Base-by-base conservation (phyloP, 2,797 vertebrate genomes). In the Australoheros facetus region DNA sequence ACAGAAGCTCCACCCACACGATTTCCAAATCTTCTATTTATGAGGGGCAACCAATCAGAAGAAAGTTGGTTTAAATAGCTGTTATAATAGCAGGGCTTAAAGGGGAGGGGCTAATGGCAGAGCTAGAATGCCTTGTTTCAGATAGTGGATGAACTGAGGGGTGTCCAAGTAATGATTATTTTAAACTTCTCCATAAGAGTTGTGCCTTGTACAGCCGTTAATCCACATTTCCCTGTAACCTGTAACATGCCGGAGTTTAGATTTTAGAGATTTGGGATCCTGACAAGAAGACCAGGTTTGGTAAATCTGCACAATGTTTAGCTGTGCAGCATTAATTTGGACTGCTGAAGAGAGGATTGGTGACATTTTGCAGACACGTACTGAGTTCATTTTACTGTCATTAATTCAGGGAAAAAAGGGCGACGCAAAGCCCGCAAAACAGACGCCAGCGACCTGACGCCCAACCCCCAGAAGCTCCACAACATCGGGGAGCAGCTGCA, bases 401-500 rank as follows among this genome's bases (percentile, higher is more conserved):
- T 30, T 30, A 3, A 4, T 76, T 13, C 78, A 95, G 95, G 95
- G 2, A 95, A 95, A 72, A 95, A 95, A 81, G 94, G 95, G 0
- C 92, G 94, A 0, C 95, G 94, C 51, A 95, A 95, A 85, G 94
- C 94, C 3, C 93, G 95, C 1, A 95, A 95, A 85, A 95, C 95
- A 0, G 94, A 95, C 14, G 95, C 95, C 87, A 95, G 95, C 26
- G 95, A 96, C 90, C 84, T 96, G 84, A 95, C 95, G 0, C 95
- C 95, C 0, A 95, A 95, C 91, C 95, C 95, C 0, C 93, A 94
- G 89, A 95, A 95, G 85, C 93, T 96, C 32, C 93, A 93, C 80
- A 94, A 89, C 91, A 96, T 96, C 28, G 95, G 95, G 1, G 93
- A 95, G 87, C 94, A 95, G 88, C 93, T 96, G 71, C 94, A 95